A percentile compares a stretch with the other conserved stretches of the same genome.
phyloP scores from a whole-genome alignment of 2,797 vertebrate genomes.

The Protosalanx chinensis region DNA sequence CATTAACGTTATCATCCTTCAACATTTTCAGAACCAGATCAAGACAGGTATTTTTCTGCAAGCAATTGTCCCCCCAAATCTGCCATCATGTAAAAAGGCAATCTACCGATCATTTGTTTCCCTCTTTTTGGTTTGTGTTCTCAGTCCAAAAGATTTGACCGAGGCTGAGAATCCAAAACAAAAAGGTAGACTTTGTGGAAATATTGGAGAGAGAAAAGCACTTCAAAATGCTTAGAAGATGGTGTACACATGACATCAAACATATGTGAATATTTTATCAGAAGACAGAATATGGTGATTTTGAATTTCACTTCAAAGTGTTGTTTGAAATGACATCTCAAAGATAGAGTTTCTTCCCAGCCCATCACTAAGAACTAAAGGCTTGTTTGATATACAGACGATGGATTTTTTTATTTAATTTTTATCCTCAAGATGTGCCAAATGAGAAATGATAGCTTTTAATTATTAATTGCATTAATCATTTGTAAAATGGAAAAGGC shows the following conservation, averaged over 20 bases:
- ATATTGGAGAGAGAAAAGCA: slow-evolving; percentile 28
- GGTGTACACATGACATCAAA: slow-evolving; percentile 24
- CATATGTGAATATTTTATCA: slow-evolving; percentile 20
- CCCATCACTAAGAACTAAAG: slow-evolving; percentile 13
- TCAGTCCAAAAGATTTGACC: slow-evolving; percentile 31
- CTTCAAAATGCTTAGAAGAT: slow-evolving; percentile 11
- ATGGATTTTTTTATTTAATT: not conserved
- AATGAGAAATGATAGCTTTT: no score
- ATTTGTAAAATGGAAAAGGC: not conserved
- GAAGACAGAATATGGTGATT: slow-evolving; percentile 34
- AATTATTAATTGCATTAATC: not conserved
- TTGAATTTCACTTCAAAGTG: slow-evolving; percentile 42
- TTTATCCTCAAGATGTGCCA: not conserved
- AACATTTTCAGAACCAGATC: slow-evolving; percentile 26
- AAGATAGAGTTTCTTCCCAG: slow-evolving; percentile 22
- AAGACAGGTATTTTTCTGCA: slow-evolving; percentile 33
- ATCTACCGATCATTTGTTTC: no score
- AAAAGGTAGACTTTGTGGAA: not conserved
- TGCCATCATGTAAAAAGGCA: no score
- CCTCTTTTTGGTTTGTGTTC: no score
- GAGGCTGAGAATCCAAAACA: not conserved
- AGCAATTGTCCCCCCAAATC: slow-evolving; percentile 42
- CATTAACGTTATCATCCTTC: slow-evolving; percentile 20
- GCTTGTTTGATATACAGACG: slow-evolving; percentile 13
- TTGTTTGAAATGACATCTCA: slow-evolving; percentile 43